Conservation (phyloP, 2,113 vertebrate genomes). For the Rhodinocichla rosea region DNA sequence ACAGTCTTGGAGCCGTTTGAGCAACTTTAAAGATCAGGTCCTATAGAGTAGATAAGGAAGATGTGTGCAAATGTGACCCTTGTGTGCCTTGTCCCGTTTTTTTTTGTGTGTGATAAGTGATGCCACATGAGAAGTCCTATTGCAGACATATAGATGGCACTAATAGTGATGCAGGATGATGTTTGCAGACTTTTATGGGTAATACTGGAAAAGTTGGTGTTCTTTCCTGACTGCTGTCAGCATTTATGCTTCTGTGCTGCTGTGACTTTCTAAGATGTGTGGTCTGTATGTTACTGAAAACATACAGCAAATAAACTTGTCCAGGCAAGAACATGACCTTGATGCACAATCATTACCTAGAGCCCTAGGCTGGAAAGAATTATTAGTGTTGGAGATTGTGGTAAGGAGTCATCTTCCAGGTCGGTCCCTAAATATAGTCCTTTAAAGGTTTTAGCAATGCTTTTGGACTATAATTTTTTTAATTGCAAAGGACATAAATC, state of each 20-base stretch:
- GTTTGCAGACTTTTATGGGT: background rate
- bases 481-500: constrained; percentile 31
- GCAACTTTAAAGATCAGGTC: background rate
- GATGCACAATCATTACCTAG: background rate
- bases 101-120: background rate
- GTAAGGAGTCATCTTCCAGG: constrained; percentile 6
- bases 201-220: background rate
- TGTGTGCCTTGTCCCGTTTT: background rate
- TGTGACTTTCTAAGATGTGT: background rate
- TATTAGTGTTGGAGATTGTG: background rate
- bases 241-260: background rate
- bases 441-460: background rate
- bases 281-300: background rate
- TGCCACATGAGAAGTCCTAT: background rate
- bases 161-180: background rate
- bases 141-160: background rate
- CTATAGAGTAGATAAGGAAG: background rate
- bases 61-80: background rate
- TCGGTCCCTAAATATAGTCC: background rate
- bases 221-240: background rate
- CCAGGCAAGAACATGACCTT: background rate
- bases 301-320: background rate
- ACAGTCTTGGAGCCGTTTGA: background rate
- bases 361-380: constrained; percentile 7
- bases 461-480: constrained; percentile 1